These are phyloP conservation scores for Potamilus streckersoni DNA, from an alignment of 1,140 invertebrate genomes.

Conservation along the genomic window DNA sequence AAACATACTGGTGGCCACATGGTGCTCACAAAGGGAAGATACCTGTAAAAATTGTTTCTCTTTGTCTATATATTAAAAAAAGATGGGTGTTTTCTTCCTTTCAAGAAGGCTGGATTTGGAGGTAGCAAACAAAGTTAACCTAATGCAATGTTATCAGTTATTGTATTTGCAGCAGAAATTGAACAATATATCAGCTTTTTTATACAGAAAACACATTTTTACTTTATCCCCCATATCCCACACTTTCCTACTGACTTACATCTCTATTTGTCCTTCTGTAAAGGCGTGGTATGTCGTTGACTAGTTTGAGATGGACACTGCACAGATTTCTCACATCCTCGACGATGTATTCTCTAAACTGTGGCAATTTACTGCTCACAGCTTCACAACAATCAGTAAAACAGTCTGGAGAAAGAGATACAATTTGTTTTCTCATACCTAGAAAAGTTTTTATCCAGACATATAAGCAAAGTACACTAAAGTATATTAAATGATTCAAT, in stretches of 20 bases:
- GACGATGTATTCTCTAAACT: constrained; percentile 64
- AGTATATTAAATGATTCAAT: too few relatives aligned
- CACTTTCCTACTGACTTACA: constrained; percentile 45
- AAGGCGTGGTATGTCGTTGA: constrained; percentile 90
- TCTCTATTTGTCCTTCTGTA: constrained; percentile 94
- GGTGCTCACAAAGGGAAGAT: too few relatives aligned
- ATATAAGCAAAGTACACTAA: too few relatives aligned
- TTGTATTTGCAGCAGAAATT: too few relatives aligned
- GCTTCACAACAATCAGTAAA: constrained; percentile 42
- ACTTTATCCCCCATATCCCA: background rate
- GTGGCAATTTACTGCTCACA: constrained; percentile 48
- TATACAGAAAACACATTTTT: too few relatives aligned
- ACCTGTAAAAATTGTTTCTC: background rate
- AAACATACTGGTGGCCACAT: too few relatives aligned
- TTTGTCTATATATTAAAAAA: background rate
- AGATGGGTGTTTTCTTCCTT: background rate
- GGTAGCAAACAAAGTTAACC: too few relatives aligned
- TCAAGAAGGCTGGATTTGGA: background rate
- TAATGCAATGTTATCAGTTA: too few relatives aligned
- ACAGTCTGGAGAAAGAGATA: constrained; percentile 35
- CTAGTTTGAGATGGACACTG: constrained; percentile 69
- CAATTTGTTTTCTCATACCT: too few relatives aligned
- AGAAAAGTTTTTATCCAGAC: too few relatives aligned
- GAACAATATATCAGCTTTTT: too few relatives aligned
- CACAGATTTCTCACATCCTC: constrained; percentile 63